phyloP scores from a whole-genome alignment of 2,797 vertebrate genomes.

The Gymnocypris eckloni region DNA sequence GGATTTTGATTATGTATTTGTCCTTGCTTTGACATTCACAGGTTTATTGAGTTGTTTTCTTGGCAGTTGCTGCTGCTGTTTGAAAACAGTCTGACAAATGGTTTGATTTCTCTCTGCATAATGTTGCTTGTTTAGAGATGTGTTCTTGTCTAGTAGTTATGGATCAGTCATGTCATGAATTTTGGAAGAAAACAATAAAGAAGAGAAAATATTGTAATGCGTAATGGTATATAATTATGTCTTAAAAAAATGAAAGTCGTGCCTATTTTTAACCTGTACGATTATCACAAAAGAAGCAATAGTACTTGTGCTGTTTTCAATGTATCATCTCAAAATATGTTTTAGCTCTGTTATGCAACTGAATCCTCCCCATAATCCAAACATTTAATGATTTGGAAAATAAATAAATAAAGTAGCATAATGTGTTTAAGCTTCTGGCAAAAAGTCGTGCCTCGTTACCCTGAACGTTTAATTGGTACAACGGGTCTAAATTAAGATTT shows the following conservation, averaged over 20 bases:
- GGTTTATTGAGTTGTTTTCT: neutral
- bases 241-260: neutral
- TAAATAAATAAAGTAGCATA: neutral
- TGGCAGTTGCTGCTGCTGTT: neutral
- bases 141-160: neutral
- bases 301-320: neutral
- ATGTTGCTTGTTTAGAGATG: neutral
- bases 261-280: neutral
- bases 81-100: neutral
- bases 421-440: neutral
- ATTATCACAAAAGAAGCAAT: neutral
- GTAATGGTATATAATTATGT: neutral
- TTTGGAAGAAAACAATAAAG: slow-evolving; percentile 26
- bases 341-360: neutral
- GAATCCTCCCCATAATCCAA: neutral
- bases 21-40: slow-evolving; percentile 19
- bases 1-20: neutral
- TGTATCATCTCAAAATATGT: neutral
- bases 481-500: neutral
- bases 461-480: neutral
- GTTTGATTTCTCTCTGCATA: neutral
- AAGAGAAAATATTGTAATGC: neutral
- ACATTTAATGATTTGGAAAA: neutral
- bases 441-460: neutral
- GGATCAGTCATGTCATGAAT: neutral